Base-by-base conservation (phyloP, 2,113 vertebrate genomes). In the Mirza zaza region DNA sequence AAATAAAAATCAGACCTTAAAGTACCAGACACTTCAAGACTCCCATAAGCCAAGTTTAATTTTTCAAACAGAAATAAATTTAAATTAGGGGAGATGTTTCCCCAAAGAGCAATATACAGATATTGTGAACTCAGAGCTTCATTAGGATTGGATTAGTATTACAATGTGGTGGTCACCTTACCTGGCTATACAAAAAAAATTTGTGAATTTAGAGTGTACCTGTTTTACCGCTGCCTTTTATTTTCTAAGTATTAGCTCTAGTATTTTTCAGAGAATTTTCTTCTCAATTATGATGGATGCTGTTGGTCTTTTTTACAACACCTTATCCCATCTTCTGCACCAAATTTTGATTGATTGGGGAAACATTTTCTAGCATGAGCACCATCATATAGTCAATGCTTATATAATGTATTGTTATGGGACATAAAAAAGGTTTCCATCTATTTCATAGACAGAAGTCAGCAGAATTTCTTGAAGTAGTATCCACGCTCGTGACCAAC, bases 61-160 rank as follows among this genome's bases (percentile, higher is more conserved):
- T 89, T 80, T 75, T 68, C 83, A 68, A 80, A 81, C 6, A 82
- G 36, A 82, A 65, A 71, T 76, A 42, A 70, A 82, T n/a, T 63
- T 75, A 71, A 92, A 57, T 50, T 68, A 29, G 25, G 52, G 39
- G 32, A 15, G 34, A 45, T 34, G 18, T 42, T 25, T 75, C 57
- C 67, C 20, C 42, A 32, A 65, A 76, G 39, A 34, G 10, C 18
- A 63, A 45, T 36, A 25, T 9, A 77, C 13, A 67, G 70, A 39
- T 9, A 36, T 4, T 17, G 23, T 42, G 25, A 10, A 34, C 15
- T 18, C 20, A 13, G 45, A 45, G 20, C 11, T 39, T 85, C 48
- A 0, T 63, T 32, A 12, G 1, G 15, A 6, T 45, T 3, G 20
- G 11, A 27, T 0, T 36, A 17, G 21, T 20, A 25, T 0, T 29